A percentile compares a stretch with the other conserved stretches of the same genome.
These are phyloP conservation scores for Andrena hattorfiana DNA, from an alignment of 2,888 invertebrate species.

Conservation along the genomic window DNA sequence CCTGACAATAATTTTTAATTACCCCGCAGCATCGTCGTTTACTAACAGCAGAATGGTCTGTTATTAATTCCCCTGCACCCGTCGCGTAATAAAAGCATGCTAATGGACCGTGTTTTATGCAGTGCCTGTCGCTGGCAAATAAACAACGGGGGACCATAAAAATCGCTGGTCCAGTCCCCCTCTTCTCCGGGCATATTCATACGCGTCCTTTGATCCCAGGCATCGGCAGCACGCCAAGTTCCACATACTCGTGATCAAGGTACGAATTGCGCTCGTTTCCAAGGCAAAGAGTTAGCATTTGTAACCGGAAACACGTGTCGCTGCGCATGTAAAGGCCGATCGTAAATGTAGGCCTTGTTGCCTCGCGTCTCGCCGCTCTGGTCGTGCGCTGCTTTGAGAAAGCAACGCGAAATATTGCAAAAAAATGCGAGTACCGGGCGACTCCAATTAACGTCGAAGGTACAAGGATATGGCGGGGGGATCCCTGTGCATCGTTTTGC, in stretches of 20 bases:
- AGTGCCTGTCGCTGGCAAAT: conserved; percentile 34
- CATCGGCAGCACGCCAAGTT: conserved; percentile 58
- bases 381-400: conserved; percentile 10
- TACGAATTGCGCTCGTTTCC: conserved; percentile 49
- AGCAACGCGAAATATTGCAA: conserved; percentile 11
- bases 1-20: conserved; percentile 51
- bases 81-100: conserved; percentile 46
- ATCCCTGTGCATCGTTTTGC: not conserved
- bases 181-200: conserved; percentile 35
- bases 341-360: conserved; percentile 53
- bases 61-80: conserved; percentile 41
- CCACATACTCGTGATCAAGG: conserved; percentile 61
- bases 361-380: not conserved
- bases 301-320: conserved; percentile 62
- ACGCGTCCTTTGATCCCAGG: conserved; percentile 48
- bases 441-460: not conserved
- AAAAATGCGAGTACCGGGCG: conserved; percentile 12
- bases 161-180: conserved; percentile 30
- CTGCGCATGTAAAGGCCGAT: conserved; percentile 53
- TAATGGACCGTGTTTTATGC: conserved; percentile 50
- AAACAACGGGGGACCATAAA: conserved; percentile 50
- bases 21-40: conserved; percentile 28
- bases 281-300: conserved; percentile 42
- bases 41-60: conserved; percentile 8
- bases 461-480: not conserved